A percentile compares a stretch with the other conserved stretches of the same genome.
Evolutionary conservation across 2,888 invertebrate species (phyloP).

Genomic region (Parochlus steinenii): DNA sequence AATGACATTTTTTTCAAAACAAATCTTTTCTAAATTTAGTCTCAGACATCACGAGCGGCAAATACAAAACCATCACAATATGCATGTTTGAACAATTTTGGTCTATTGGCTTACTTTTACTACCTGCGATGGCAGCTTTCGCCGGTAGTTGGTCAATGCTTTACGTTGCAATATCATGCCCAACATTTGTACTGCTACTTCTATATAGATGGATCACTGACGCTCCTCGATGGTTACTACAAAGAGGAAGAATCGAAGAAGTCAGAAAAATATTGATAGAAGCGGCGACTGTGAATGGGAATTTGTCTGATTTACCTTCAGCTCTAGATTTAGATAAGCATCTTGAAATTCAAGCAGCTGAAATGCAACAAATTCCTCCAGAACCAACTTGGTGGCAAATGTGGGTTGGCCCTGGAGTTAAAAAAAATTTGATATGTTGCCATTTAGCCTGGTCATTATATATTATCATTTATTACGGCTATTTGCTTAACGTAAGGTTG

Average conservation of each 20-base stretch:
- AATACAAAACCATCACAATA: slow-evolving; percentile 25
- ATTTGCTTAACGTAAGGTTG: slow-evolving; percentile 30
- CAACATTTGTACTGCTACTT: slow-evolving; percentile 26
- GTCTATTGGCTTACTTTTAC: slow-evolving; percentile 30
- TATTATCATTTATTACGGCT: slow-evolving; percentile 31
- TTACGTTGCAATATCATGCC: slow-evolving; percentile 31
- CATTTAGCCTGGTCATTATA: slow-evolving; percentile 23
- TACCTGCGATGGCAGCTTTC: slow-evolving; percentile 27
- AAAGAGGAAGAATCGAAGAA: slow-evolving; percentile 22
- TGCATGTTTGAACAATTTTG: slow-evolving; percentile 32
- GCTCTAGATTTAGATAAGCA: slow-evolving; percentile 23
- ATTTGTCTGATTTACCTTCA: slow-evolving; percentile 20
- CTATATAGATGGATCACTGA: slow-evolving; percentile 31
- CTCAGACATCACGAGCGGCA: slow-evolving; percentile 28
- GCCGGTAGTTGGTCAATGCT: slow-evolving; percentile 29
- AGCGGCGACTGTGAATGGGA: slow-evolving; percentile 27
- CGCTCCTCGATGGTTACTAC: slow-evolving; percentile 31
- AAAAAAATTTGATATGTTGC: neutral
- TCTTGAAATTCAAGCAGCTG: slow-evolving; percentile 21
- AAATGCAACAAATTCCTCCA: slow-evolving; percentile 20
- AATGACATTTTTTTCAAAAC: neutral
- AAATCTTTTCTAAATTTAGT: slow-evolving; percentile 19
- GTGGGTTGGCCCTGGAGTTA: slow-evolving; percentile 20
- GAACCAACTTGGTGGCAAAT: slow-evolving; percentile 24
- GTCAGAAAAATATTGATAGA: slow-evolving; percentile 25